Percentiles rank a stretch among this genome's conserved stretches.
These are phyloP conservation scores for Melikaiella ostensackeni DNA, from an alignment of 2,888 invertebrate species.

Conservation along the genomic window DNA sequence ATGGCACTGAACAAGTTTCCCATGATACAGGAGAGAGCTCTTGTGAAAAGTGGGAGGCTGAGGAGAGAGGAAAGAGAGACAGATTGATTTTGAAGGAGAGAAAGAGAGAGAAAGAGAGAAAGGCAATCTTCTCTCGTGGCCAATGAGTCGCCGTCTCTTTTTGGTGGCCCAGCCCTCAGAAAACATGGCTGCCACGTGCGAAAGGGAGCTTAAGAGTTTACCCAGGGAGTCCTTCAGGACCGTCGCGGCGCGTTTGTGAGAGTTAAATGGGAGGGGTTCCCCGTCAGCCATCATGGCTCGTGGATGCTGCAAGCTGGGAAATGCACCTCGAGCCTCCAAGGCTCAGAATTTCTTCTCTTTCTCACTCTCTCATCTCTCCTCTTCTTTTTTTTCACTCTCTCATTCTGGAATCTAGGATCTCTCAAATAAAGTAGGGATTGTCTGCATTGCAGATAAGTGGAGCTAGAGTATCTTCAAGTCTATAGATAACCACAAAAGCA, in stretches of 20 bases:
- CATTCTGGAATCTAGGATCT: background rate
- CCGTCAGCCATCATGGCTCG: constrained; percentile 74
- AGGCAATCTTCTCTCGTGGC: constrained; percentile 57
- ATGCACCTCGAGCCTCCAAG: constrained; percentile 54
- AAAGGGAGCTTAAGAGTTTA: constrained; percentile 59
- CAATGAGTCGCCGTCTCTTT: constrained; percentile 73
- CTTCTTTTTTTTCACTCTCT: background rate
- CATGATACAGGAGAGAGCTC: constrained; percentile 47
- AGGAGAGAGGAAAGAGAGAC: constrained; percentile 65
- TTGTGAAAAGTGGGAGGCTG: constrained; percentile 42
- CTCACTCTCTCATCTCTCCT: constrained; percentile 41
- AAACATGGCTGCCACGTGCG: constrained; percentile 73
- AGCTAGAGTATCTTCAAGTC: constrained; percentile 1
- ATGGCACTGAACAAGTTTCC: constrained; percentile 49
- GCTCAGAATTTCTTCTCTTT: constrained; percentile 49
- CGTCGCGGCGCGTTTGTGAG: constrained; percentile 57
- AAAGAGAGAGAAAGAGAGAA: constrained; percentile 41
- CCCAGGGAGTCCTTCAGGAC: constrained; percentile 67
- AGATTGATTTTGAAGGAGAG: constrained; percentile 39
- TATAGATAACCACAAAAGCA: background rate
- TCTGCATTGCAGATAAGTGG: constrained; percentile 39
- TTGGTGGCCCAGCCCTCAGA: constrained; percentile 75
- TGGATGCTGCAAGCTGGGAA: constrained; percentile 67
- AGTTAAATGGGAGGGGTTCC: constrained; percentile 59
- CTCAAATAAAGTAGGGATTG: constrained; percentile 15